Percentiles rank a stretch among this genome's conserved stretches.
These are phyloP conservation scores for Irena cyanogastra DNA, from an alignment of 2,113 vertebrate species.

Conservation along the genomic window DNA sequence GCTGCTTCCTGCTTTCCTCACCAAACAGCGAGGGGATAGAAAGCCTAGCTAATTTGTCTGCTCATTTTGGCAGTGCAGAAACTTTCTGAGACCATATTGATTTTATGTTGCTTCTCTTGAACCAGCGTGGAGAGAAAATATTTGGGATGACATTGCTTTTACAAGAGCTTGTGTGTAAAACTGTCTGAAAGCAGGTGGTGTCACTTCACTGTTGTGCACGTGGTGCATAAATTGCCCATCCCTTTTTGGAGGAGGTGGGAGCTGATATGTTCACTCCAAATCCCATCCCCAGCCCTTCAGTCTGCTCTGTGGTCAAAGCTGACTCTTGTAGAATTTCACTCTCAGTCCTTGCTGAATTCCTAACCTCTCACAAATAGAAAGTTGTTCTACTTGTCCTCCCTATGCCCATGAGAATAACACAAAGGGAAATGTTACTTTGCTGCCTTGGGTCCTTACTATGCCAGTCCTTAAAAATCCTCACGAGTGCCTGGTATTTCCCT, in stretches of 20 bases:
- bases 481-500: not conserved
- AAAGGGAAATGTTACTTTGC: not conserved
- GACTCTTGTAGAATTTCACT: not conserved
- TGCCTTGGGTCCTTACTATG: not conserved
- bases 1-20: not conserved
- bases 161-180: not conserved
- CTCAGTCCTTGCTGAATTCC: not conserved
- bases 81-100: not conserved
- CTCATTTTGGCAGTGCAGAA: not conserved
- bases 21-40: rapidly evolving
- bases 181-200: not conserved
- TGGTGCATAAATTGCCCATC: not conserved
- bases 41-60: not conserved
- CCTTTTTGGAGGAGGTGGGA: not conserved
- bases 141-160: not conserved
- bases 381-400: not conserved
- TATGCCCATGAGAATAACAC: not conserved
- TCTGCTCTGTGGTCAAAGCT: not conserved
- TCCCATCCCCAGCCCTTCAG: not conserved
- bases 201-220: rapidly evolving
- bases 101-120: not conserved
- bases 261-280: rapidly evolving
- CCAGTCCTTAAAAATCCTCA: not conserved
- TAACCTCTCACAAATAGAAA: not conserved
- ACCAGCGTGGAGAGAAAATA: not conserved